Evolutionary conservation across 2,797 vertebrate genomes (phyloP).

Genomic region (Sebastes melanostomus): DNA sequence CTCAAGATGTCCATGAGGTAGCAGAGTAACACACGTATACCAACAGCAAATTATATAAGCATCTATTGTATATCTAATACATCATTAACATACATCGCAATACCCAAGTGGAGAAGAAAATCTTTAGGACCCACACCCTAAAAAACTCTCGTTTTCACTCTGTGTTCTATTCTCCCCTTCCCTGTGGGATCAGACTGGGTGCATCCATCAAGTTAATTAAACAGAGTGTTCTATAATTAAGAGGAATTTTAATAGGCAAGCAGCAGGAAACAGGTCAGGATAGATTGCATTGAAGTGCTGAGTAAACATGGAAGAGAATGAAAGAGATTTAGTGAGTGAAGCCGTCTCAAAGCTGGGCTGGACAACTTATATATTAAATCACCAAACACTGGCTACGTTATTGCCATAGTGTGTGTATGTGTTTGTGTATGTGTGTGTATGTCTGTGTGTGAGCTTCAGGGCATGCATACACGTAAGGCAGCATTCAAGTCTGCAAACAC

Average conservation of each 20-base stretch:
- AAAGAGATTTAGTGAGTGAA: slow-evolving; percentile 66
- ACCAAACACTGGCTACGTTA: slow-evolving; percentile 15
- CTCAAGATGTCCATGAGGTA: background rate
- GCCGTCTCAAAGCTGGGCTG: slow-evolving; percentile 40
- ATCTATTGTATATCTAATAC: background rate
- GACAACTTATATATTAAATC: slow-evolving; percentile 48
- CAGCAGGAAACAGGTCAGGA: slow-evolving; percentile 72
- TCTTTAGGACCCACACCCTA: slow-evolving; percentile 28
- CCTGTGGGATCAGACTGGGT: slow-evolving; percentile 66
- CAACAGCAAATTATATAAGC: background rate
- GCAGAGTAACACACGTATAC: background rate
- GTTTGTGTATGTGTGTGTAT: background rate
- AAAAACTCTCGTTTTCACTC: slow-evolving; percentile 49
- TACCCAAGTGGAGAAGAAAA: slow-evolving; percentile 19
- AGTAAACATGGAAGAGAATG: slow-evolving; percentile 72
- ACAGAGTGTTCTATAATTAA: slow-evolving; percentile 79
- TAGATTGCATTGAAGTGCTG: slow-evolving; percentile 72
- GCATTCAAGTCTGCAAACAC: background rate
- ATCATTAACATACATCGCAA: slow-evolving; percentile 33
- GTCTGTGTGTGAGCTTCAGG: background rate
- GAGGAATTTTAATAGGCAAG: slow-evolving; percentile 76
- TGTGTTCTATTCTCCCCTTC: slow-evolving; percentile 48
- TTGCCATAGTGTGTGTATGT: background rate
- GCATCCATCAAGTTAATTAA: slow-evolving; percentile 80
- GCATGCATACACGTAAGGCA: slow-evolving; percentile 1